A percentile compares a stretch with the other conserved stretches of the same genome.
These are phyloP conservation scores for Bradysia coprophila DNA, from an alignment of 1,140 invertebrate species.

Conservation along the genomic window DNA sequence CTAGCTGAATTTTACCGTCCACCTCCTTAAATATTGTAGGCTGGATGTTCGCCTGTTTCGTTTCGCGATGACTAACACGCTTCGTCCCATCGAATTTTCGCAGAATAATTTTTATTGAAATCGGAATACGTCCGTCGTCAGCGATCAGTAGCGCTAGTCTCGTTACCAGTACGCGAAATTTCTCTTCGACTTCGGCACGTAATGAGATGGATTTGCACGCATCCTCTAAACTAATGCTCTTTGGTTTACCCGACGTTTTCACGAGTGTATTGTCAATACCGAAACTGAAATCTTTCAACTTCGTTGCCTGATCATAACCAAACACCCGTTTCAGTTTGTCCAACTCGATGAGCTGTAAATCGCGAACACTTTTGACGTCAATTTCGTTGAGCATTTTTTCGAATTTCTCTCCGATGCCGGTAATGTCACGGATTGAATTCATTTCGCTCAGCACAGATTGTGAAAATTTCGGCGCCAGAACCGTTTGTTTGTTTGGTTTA, in stretches of 20 bases:
- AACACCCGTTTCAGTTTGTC: constrained; percentile 35
- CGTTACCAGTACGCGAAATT: constrained; percentile 40
- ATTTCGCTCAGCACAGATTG: constrained; percentile 39
- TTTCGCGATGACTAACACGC: constrained; percentile 44
- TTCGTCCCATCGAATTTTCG: constrained; percentile 39
- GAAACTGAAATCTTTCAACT: constrained; percentile 43
- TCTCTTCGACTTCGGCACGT: constrained; percentile 47
- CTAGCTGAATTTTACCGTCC: constrained; percentile 28
- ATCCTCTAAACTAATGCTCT: constrained; percentile 54
- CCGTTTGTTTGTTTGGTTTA: constrained; percentile 66
- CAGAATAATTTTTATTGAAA: constrained; percentile 49
- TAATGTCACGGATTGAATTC: constrained; percentile 37
- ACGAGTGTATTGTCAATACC: constrained; percentile 49
- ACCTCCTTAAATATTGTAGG: constrained; percentile 36
- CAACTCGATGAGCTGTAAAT: constrained; percentile 40
- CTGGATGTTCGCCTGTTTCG: constrained; percentile 47
- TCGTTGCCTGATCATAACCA: constrained; percentile 43
- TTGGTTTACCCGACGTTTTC: constrained; percentile 45
- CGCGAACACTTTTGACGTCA: constrained; percentile 39
- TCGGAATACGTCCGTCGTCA: constrained; percentile 56
- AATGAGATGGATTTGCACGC: constrained; percentile 46
- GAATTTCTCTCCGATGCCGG: constrained; percentile 51
- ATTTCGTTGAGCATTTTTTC: constrained; percentile 37
- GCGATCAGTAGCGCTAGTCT: constrained; percentile 46
- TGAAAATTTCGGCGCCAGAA: constrained; percentile 46